Base-by-base conservation (phyloP, 1,140 invertebrate species). In the Pogonus chalceus region DNA sequence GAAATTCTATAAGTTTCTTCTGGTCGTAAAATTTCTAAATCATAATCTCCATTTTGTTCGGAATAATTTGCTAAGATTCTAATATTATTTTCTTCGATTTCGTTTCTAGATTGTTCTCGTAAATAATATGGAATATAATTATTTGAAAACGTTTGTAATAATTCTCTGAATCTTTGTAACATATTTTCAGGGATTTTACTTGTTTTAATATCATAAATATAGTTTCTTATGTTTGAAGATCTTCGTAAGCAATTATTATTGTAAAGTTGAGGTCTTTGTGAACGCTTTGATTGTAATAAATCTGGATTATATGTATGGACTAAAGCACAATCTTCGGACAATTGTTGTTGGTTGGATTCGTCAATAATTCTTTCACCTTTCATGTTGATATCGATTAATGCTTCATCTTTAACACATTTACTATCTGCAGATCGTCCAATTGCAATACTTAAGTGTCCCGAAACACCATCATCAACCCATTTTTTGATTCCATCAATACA, bases 401-500 rank as follows among this genome's bases (percentile, higher is more conserved):
- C 52, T 46, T 61, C 58, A 22, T 61, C 58, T 23, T 58, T 58
- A 10, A 49, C 53, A 24, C 60, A 60, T 52, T 63, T 62, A 14
- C 63, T 61, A 14, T 65, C 62, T 23, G 60, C 52, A 3, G 70
- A 65, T 20, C 64, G 39, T n/a, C 59, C 65, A 57, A 67, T 64
- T 1, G 48, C 57, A 20, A 72, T 39, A 12, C 51, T 63, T 12
- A 72, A 39, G 37, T 68, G 62, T 16, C 60, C 60, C 22, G 60
- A 61, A 7, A 66, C 63, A 23, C 63, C 60, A 20, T 69, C 59
- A 20, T 65, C 59, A 1, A 55, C 60, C 56, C 68, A 72, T 14
- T 49, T 62, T 22, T 69, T 66, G 2, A 58, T 58, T 1, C 55
- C 67, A 24, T 70, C 66, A 10, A 73, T 24, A 53, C 70, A 72